These are phyloP conservation scores for Agonopterix subpropinquella DNA, from an alignment of 2,888 invertebrate species.

Conservation along the genomic window DNA sequence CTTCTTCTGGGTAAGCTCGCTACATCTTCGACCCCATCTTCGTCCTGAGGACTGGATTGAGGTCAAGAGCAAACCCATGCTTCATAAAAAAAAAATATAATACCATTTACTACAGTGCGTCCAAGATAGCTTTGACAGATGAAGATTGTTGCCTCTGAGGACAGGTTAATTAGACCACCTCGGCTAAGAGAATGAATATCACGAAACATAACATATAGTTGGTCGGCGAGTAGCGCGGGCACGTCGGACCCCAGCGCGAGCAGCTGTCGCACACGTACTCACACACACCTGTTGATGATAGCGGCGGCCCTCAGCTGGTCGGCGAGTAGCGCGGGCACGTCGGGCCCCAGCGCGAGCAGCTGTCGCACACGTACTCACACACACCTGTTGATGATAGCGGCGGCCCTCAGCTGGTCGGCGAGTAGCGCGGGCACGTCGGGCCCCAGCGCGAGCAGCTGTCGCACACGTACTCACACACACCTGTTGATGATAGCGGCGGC, in stretches of 20 bases:
- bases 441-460: slow-evolving; percentile 85
- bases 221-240: slow-evolving; percentile 87
- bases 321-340: slow-evolving; percentile 87
- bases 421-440: slow-evolving; percentile 86
- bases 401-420: slow-evolving; percentile 91
- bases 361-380: slow-evolving; percentile 78
- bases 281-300: slow-evolving; percentile 81
- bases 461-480: slow-evolving; percentile 89
- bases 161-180: too few relatives aligned
- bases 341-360: slow-evolving; percentile 84
- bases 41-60: too few relatives aligned
- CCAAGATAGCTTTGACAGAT: too few relatives aligned
- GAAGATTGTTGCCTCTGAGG: too few relatives aligned
- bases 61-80: too few relatives aligned
- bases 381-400: slow-evolving; percentile 86
- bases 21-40: too few relatives aligned
- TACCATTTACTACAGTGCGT: too few relatives aligned
- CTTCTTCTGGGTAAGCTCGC: too few relatives aligned
- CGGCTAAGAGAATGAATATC: too few relatives aligned
- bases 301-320: slow-evolving; percentile 92
- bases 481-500: slow-evolving; percentile 89
- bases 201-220: too few relatives aligned
- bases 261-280: slow-evolving; percentile 82
- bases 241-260: slow-evolving; percentile 85
- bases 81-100: too few relatives aligned